A percentile compares a stretch with the other conserved stretches of the same genome.
phyloP scores from a whole-genome alignment of 1,140 invertebrate genomes.

The Drosophila repletoides region DNA sequence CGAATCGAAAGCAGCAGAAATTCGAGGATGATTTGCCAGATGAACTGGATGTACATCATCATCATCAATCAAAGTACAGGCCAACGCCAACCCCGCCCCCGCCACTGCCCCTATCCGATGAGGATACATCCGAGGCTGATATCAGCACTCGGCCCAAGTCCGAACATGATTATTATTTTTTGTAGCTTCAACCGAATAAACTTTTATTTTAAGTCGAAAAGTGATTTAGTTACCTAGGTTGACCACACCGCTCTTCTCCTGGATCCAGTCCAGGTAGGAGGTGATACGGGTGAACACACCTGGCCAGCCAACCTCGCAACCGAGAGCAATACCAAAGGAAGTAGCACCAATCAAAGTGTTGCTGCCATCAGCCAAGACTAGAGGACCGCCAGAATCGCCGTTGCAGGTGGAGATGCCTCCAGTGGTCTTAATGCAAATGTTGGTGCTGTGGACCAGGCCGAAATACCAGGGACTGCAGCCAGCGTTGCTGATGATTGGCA shows the following conservation, averaged over 20 bases:
- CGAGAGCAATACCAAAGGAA: constrained; percentile 83
- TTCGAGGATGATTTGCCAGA: constrained; percentile 53
- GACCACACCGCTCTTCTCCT: constrained; percentile 40
- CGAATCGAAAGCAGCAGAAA: constrained; percentile 29
- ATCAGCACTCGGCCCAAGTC: constrained; percentile 42
- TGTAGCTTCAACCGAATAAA: constrained; percentile 64
- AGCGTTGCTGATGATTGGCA: constrained; percentile 57
- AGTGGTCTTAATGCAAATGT: constrained; percentile 72
- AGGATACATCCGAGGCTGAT: constrained; percentile 32
- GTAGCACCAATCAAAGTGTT: constrained; percentile 83
- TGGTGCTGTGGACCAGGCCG: constrained; percentile 26
- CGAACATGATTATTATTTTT: constrained; percentile 65
- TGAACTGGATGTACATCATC: constrained; percentile 49
- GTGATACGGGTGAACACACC: constrained; percentile 84
- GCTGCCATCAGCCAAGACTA: constrained; percentile 75
- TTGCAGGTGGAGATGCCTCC: constrained; percentile 70
- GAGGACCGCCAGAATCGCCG: constrained; percentile 84
- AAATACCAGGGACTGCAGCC: constrained; percentile 50
- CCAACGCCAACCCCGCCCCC: background rate
- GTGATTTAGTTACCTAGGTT: constrained; percentile 50
- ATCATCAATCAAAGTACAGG: too few species aligned
- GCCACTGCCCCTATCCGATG: constrained; percentile 6
- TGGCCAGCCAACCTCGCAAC: constrained; percentile 83
- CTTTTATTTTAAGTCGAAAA: constrained; percentile 50
- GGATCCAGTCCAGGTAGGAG: constrained; percentile 84